Conservation (phyloP, 1,140 invertebrate species). For the Penaeus chinensis region DNA sequence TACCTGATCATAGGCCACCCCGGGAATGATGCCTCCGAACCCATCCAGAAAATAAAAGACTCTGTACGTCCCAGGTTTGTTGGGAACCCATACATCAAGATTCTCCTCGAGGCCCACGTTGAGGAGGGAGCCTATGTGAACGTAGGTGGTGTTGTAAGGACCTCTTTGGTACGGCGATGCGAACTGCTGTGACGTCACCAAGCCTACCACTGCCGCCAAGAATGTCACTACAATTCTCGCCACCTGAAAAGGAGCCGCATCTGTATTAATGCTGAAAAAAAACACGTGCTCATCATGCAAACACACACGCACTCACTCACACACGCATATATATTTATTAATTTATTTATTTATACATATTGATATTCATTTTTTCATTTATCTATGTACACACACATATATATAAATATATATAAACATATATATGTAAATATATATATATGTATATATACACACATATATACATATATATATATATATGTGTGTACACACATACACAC, state of each 20-base stretch:
- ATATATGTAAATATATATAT: too few relatives aligned
- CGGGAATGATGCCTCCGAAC: slow-evolving; percentile 32
- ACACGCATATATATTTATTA: neutral
- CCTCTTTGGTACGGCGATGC: neutral
- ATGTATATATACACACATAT: too few relatives aligned
- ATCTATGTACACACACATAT: too few relatives aligned
- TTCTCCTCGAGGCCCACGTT: slow-evolving; percentile 20
- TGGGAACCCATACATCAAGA: slow-evolving; percentile 61
- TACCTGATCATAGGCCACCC: slow-evolving; percentile 39
- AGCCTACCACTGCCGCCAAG: too few relatives aligned
- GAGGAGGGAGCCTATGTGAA: neutral
- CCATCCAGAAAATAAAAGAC: slow-evolving; percentile 45
- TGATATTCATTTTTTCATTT: too few relatives aligned
- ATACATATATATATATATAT: too few relatives aligned
- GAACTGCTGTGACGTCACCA: neutral
- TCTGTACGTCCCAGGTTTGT: slow-evolving; percentile 28
- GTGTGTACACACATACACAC: too few relatives aligned
- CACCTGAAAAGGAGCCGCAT: too few relatives aligned
- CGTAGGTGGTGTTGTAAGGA: neutral
- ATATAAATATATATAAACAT: too few relatives aligned
- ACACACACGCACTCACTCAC: neutral
- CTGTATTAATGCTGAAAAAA: too few relatives aligned
- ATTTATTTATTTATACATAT: too few relatives aligned
- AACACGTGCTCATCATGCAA: neutral
- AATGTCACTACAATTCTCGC: too few relatives aligned